Evolutionary conservation across 92 coral and sea anemone genomes (phyloP).

Genomic region (Palythoa caribaeorum): DNA sequence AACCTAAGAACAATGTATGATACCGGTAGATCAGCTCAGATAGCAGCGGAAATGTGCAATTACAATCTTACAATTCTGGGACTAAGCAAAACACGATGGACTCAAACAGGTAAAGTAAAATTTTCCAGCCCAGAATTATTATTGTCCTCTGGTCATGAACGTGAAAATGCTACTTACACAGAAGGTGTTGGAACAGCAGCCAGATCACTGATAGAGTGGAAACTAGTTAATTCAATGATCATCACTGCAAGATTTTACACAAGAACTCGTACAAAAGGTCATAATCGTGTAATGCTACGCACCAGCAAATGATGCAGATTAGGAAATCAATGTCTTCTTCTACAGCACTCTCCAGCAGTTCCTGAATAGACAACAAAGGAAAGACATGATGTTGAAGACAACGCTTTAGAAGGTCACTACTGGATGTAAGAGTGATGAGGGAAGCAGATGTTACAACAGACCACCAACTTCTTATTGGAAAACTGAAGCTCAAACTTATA

Average conservation of each 20-base stretch:
- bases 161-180: neutral
- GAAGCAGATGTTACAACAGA: no score
- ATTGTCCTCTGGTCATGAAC: slow-evolving; percentile 2
- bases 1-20: no score
- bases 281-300: neutral
- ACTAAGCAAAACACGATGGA: slow-evolving; percentile 6
- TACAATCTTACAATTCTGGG: neutral
- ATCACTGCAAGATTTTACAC: neutral
- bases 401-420: neutral
- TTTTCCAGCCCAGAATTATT: neutral
- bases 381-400: slow-evolving; percentile 16
- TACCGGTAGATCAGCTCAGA: no score
- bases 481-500: no score
- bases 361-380: neutral
- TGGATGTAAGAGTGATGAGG: no score
- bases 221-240: slow-evolving; percentile 22
- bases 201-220: neutral
- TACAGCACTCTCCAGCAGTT: slow-evolving; percentile 17
- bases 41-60: neutral
- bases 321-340: slow-evolving; percentile 22
- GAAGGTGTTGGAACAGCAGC: neutral
- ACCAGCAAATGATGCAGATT: neutral
- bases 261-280: no score
- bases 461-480: no score
- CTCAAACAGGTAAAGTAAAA: neutral